Evolutionary conservation across 2,888 invertebrate species (phyloP).

Genomic region (Meta bourneti): DNA sequence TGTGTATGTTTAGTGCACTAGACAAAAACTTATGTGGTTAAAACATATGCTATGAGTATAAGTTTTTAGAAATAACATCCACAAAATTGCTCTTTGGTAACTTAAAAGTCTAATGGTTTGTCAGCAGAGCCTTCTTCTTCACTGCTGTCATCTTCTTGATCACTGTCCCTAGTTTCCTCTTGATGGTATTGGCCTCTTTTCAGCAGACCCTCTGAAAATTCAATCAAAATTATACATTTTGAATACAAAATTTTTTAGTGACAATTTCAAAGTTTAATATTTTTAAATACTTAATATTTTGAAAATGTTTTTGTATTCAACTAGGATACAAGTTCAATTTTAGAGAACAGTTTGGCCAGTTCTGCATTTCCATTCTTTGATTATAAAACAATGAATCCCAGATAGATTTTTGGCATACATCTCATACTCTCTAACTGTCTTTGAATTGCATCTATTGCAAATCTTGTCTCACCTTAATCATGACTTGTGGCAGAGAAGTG

Average conservation of each 20-base stretch:
- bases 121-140: constrained; percentile 89
- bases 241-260: neutral
- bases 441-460: too few species aligned
- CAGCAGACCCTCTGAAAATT: constrained; percentile 71
- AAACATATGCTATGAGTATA: constrained; percentile 51
- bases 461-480: too few species aligned
- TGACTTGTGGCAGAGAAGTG: too few species aligned
- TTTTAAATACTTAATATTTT: neutral
- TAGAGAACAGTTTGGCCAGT: too few species aligned
- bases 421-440: too few species aligned
- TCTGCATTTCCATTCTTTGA: too few species aligned
- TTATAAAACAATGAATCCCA: too few species aligned
- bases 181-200: constrained; percentile 73
- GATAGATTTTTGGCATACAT: too few species aligned
- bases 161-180: constrained; percentile 80
- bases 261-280: neutral
- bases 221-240: neutral
- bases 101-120: constrained; percentile 88
- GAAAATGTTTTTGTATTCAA: neutral
- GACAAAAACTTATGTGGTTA: constrained; percentile 56
- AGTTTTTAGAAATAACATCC: constrained; percentile 43
- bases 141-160: constrained; percentile 86
- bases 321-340: too few species aligned
- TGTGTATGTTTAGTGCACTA: constrained; percentile 67
- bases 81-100: constrained; percentile 4